These are phyloP conservation scores for Coreius guichenoti DNA, from an alignment of 2,797 vertebrate species.

Conservation along the genomic window DNA sequence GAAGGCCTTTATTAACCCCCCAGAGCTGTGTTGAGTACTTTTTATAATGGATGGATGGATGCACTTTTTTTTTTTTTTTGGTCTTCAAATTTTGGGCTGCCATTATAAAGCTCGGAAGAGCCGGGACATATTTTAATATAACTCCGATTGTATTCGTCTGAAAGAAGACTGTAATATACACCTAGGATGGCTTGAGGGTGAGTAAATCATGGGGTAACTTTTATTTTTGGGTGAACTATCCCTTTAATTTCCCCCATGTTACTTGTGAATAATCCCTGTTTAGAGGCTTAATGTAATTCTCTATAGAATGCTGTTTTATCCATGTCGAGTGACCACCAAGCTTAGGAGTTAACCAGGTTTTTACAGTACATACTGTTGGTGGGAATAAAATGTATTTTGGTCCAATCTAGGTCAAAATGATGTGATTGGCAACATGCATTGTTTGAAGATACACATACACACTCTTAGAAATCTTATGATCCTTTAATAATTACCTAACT, in stretches of 20 bases:
- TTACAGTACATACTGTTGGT: neutral
- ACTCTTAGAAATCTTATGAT: slow-evolving; percentile 44
- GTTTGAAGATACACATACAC: neutral
- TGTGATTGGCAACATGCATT: neutral
- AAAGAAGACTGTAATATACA: too few species aligned
- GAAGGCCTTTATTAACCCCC: too few species aligned
- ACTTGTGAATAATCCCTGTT: slow-evolving; percentile 15
- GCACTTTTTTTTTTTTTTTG: too few species aligned
- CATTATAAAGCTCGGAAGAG: too few species aligned
- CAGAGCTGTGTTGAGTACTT: too few species aligned
- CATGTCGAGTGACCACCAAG: slow-evolving; percentile 70
- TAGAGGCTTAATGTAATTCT: slow-evolving; percentile 65
- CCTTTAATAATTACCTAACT: slow-evolving; percentile 61
- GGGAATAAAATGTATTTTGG: neutral
- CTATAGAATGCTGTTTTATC: slow-evolving; percentile 63
- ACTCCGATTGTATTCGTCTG: too few species aligned
- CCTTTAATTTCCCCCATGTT: neutral
- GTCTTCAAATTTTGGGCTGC: too few species aligned
- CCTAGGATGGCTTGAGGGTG: too few species aligned
- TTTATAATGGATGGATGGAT: too few species aligned
- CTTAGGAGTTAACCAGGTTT: slow-evolving; percentile 34
- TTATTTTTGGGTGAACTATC: too few species aligned
- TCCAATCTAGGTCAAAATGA: neutral
- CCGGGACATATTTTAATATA: too few species aligned
- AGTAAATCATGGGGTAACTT: too few species aligned